Evolutionary conservation across 2,113 vertebrate species (phyloP), one percentile per base, ranked within the genome.

Genomic region (Ursus arctos): DNA sequence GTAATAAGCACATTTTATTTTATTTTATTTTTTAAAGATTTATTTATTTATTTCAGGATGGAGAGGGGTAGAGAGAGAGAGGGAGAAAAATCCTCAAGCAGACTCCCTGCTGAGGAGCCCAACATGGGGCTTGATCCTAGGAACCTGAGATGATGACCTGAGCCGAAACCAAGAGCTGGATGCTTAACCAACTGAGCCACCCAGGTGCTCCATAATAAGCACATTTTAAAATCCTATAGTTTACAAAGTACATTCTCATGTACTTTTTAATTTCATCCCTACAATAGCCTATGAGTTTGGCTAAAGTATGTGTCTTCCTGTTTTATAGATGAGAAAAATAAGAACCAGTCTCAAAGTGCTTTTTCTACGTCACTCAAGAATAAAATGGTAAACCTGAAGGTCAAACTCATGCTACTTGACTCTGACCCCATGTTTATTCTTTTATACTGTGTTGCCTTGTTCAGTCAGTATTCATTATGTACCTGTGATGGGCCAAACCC

Each of bases 261-360:
- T 24, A 57, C 1, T 53, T 28, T 69, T 57, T 69, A 28, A 72
- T 33, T 43, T 79, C 13, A 67, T 91, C 2, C 15, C 14, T 55
- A 14, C 22, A 40, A 18, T 79, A 76, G 26, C 33, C n/a, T 79
- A 1, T 80, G 55, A 80, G 6, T 69, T 95, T 86, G 33, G 33
- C 74, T 69, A 94, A 82, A 26, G 31, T 22, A 77, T 21, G 5
- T 59, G 4, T 40, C 82, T 93, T 88, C 69, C 6, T 82, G 2
- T 79, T 96, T 92, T 82, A 92, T 11, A 94, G 12, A 49, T 67
- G 16, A 47, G 61, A 16, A 79, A 94, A 92, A 51, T 36, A 89
- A 74, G 26, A 86, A 59, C 43, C 31, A 85, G 26, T 71, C 31
- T 91, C 71, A 67, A 80, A 26, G 28, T 90, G 7, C 40, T 72